Evolutionary conservation across 2,113 vertebrate genomes (phyloP).

Genomic region (Rhipidura dahli): DNA sequence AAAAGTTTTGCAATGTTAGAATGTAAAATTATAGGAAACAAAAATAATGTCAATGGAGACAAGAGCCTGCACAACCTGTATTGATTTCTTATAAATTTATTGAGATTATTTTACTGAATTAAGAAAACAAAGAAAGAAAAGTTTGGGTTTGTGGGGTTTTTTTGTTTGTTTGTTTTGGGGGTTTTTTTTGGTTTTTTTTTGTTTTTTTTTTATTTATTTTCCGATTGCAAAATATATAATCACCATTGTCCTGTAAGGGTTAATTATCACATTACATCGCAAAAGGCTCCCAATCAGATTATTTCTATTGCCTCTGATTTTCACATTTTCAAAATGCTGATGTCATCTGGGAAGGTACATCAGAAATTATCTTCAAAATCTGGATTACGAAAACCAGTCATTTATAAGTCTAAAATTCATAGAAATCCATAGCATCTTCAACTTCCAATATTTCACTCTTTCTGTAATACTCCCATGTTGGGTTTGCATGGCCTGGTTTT

Average conservation of each 20-base stretch:
- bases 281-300: background rate
- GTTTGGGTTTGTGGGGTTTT: too few species aligned
- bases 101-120: background rate
- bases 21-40: background rate
- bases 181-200: too few species aligned
- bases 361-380: background rate
- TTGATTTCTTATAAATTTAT: background rate
- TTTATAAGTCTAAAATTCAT: background rate
- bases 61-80: background rate
- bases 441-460: background rate
- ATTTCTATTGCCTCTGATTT: background rate
- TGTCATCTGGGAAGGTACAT: background rate
- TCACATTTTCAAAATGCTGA: background rate
- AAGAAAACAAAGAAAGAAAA: background rate
- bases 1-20: background rate
- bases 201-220: too few species aligned
- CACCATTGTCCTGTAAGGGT: accelerated
- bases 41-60: background rate
- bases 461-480: background rate
- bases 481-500: background rate
- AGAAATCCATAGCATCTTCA: background rate
- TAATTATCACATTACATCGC: background rate
- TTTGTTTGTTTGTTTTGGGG: too few species aligned
- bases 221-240: background rate
- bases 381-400: background rate